Percentiles rank a stretch among this genome's conserved stretches.
These are phyloP conservation scores for Natrix natrix DNA, from an alignment of 2,797 vertebrate genomes.

Conservation along the genomic window DNA sequence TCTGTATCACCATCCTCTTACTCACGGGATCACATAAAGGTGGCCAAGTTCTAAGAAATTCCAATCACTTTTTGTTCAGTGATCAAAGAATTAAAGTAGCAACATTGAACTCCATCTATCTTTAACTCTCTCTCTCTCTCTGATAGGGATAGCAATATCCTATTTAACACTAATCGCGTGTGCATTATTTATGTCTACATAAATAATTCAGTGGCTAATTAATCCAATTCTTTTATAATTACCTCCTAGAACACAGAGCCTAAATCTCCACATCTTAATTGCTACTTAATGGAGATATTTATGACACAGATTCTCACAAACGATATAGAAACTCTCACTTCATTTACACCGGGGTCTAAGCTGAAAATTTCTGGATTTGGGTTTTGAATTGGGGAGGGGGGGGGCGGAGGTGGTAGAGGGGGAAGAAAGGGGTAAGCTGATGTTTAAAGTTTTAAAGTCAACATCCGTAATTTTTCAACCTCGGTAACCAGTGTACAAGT, in stretches of 20 bases:
- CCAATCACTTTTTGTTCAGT: conserved; percentile 7
- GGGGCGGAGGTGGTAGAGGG: neutral
- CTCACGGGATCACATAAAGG: neutral
- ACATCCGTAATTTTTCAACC: neutral
- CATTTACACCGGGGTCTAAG: conserved; percentile 45
- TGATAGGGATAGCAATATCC: conserved; percentile 39
- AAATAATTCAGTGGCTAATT: conserved; percentile 77
- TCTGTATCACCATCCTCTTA: neutral
- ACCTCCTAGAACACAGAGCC: conserved; percentile 66
- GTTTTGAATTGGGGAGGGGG: neutral
- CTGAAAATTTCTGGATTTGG: conserved; percentile 29
- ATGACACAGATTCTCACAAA: conserved; percentile 62
- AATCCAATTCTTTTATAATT: conserved; percentile 76
- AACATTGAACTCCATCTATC: conserved; percentile 52
- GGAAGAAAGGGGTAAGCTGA: neutral
- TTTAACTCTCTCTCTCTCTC: conserved; percentile 36
- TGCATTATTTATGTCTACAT: conserved; percentile 71
- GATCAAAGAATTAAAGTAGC: conserved; percentile 49
- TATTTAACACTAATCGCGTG: conserved; percentile 57
- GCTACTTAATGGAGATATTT: conserved; percentile 70
- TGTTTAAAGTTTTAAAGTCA: neutral
- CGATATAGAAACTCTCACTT: conserved; percentile 48
- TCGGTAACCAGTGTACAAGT: neutral
- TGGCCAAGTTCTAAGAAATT: neutral
- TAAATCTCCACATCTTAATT: conserved; percentile 70